These are phyloP conservation scores for Caenorhabditis sp. DNA, from an alignment of 2,888 invertebrate species.

Conservation along the genomic window DNA sequence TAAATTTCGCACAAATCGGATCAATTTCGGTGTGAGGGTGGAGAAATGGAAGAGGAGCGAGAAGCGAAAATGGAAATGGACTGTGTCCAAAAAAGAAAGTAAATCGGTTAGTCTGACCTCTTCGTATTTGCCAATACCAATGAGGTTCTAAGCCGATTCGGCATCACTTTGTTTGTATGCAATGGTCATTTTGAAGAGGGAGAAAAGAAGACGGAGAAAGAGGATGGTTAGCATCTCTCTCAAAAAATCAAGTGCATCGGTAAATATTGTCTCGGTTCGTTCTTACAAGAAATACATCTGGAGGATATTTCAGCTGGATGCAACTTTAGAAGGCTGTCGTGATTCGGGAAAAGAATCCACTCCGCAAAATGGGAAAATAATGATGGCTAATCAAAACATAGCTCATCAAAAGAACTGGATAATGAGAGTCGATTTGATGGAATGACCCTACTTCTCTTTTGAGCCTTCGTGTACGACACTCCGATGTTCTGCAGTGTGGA, in stretches of 20 bases:
- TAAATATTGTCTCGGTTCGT: conserved; percentile 13
- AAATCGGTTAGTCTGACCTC: conserved; percentile 33
- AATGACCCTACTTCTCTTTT: too few relatives aligned
- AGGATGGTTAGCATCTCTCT: conserved; percentile 5
- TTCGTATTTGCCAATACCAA: conserved; percentile 37
- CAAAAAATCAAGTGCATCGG: conserved; percentile 25
- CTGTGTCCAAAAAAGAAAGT: conserved; percentile 32
- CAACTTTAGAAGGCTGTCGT: too few relatives aligned
- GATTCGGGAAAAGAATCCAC: too few relatives aligned
- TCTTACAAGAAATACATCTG: conserved; percentile 13
- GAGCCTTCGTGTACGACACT: too few relatives aligned
- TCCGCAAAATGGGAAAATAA: too few relatives aligned
- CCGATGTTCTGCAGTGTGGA: too few relatives aligned
- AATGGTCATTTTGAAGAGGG: conserved; percentile 37
- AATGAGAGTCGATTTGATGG: too few relatives aligned
- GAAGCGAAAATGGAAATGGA: conserved; percentile 28
- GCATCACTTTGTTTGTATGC: conserved; percentile 42
- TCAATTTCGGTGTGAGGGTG: conserved; percentile 39
- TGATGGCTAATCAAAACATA: too few relatives aligned
- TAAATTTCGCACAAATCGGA: conserved; percentile 46
- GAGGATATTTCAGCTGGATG: too few relatives aligned
- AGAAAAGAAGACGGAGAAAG: conserved; percentile 6
- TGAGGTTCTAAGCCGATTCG: conserved; percentile 43
- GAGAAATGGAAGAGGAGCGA: conserved; percentile 2
- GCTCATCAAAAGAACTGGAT: too few relatives aligned